A percentile compares a stretch with the other conserved stretches of the same genome.
phyloP scores from a whole-genome alignment of 2,113 vertebrate species.

The Astur gentilis region DNA sequence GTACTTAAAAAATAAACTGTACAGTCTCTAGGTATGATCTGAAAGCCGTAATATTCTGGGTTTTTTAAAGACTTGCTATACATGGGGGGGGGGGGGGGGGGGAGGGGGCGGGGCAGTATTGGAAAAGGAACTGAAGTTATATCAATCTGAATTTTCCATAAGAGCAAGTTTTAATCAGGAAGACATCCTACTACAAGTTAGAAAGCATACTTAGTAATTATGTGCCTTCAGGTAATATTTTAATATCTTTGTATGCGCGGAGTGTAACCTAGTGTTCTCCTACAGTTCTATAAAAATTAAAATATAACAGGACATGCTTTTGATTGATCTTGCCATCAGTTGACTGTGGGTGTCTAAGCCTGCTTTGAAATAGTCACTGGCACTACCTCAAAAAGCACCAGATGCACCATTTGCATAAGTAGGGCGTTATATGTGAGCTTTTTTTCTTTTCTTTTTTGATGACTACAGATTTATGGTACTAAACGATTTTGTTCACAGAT shows the following conservation, averaged over 20 bases:
- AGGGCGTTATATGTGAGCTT: not conserved
- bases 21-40: not conserved
- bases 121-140: not conserved
- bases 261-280: not conserved
- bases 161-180: not conserved
- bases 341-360: not conserved
- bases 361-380: slow-evolving; percentile 18
- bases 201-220: not conserved
- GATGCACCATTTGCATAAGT: slow-evolving; percentile 19
- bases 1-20: not conserved
- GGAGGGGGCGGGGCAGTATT: rapidly evolving
- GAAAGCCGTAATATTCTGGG: not conserved
- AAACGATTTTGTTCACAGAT: not conserved
- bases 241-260: not conserved
- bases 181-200: not conserved
- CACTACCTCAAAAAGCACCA: slow-evolving; percentile 3
- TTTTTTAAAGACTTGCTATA: not conserved
- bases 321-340: not conserved
- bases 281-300: not conserved
- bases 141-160: not conserved
- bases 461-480: not conserved
- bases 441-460: not conserved
- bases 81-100: rapidly evolving
- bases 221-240: not conserved
- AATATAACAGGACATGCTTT: not conserved